Conservation (phyloP, 2,113 vertebrate species). For the Conger conger region DNA sequence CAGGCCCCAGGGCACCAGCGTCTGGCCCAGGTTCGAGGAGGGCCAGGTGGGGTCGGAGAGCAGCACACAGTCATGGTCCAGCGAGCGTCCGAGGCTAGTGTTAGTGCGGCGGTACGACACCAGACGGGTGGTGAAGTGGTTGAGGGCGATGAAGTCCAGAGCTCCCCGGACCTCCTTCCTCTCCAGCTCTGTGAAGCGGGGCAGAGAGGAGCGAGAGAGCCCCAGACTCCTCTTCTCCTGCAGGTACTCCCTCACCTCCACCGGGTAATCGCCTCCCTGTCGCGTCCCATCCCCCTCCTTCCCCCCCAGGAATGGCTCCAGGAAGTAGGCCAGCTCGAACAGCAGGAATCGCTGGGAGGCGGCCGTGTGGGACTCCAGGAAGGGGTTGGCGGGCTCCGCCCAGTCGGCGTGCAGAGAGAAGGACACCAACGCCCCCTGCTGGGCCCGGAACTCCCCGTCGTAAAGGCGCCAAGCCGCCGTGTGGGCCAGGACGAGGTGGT, state of each 20-base stretch:
- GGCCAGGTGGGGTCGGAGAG: conserved; percentile 82
- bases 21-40: conserved; percentile 71
- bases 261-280: conserved; percentile 73
- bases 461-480: conserved; percentile 83
- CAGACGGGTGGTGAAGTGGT: conserved; percentile 92
- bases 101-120: conserved; percentile 66
- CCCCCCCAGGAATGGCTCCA: conserved; percentile 81
- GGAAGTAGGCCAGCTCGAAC: conserved; percentile 88
- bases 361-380: conserved; percentile 65
- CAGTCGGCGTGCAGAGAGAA: conserved; percentile 88
- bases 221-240: conserved; percentile 56
- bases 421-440: conserved; percentile 75
- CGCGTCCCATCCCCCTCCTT: conserved; percentile 39
- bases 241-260: conserved; percentile 73
- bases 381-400: conserved; percentile 90
- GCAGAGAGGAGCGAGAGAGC: conserved; percentile 63
- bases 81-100: conserved; percentile 55
- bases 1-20: conserved; percentile 82
- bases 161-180: conserved; percentile 74
- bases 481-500: conserved; percentile 85
- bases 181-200: conserved; percentile 74
- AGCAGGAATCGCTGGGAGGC: conserved; percentile 83
- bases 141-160: conserved; percentile 84
- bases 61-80: conserved; percentile 70
- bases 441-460: conserved; percentile 57